Evolutionary conservation across 1,140 invertebrate genomes (phyloP).

Genomic region (Laupala kohalensis): DNA sequence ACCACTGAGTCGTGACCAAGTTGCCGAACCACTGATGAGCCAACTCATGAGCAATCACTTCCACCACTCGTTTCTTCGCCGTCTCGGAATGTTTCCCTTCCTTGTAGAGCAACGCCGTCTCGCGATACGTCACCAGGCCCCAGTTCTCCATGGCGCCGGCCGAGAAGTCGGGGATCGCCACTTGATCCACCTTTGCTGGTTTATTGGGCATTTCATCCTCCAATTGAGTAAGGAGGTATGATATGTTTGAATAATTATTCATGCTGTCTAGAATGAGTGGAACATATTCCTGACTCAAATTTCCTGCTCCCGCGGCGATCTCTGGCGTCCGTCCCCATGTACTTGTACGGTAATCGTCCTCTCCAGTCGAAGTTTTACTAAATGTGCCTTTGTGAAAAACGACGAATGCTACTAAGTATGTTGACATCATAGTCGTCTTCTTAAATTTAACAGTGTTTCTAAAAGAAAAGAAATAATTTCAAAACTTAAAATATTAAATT

Average conservation of each 20-base stretch:
- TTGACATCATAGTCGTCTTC: neutral
- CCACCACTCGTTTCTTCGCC: constrained; percentile 28
- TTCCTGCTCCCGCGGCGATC: neutral
- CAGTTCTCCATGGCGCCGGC: neutral
- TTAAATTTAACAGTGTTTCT: neutral
- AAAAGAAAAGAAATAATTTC: neutral
- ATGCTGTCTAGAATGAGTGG: neutral
- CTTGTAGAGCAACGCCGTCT: neutral
- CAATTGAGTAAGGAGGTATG: too few relatives aligned
- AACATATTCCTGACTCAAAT: neutral
- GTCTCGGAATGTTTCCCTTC: constrained; percentile 22
- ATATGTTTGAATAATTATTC: neutral
- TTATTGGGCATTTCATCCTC: too few relatives aligned
- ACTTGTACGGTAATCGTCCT: neutral
- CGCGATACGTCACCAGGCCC: neutral
- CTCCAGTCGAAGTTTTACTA: neutral
- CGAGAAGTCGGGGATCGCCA: neutral
- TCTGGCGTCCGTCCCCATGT: neutral
- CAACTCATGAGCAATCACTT: constrained; percentile 37
- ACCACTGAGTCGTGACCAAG: constrained; percentile 29
- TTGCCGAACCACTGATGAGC: constrained; percentile 37
- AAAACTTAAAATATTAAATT: neutral
- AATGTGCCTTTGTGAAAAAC: neutral
- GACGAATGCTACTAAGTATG: neutral
- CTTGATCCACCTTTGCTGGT: neutral